Evolutionary conservation across 2,797 vertebrate genomes (phyloP), one percentile per base, ranked within the genome.

Genomic region (Gadopsis bispinosus): DNA sequence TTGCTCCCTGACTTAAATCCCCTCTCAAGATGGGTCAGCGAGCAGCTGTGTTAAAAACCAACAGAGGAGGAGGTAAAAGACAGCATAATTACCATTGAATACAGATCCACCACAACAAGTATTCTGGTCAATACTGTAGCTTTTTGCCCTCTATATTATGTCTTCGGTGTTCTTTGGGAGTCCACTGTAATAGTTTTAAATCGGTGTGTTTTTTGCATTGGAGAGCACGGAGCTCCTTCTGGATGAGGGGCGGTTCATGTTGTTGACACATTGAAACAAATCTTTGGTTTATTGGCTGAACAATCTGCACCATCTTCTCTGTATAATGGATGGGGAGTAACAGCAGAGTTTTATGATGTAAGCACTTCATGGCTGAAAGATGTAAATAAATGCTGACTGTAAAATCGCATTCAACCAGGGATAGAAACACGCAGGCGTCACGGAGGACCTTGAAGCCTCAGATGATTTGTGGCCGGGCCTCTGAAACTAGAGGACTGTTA

Each of bases 351-450:
- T 77, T 87, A 86, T 87, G 85, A 89, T 87, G 88, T 87, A 83
- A 90, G 85, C 87, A 73, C 79, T 87, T 87, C 86, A 83, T 80
- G 74, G 80, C 87, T 81, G 43, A 48, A 79, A 47, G 80, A 84
- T 79, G 77, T 83, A 83, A 87, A 91, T 88, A 90, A 89, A 68
- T 77, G 86, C 83, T 82, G 76, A 88, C 85, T 72, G 75, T 76
- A 77, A 80, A 67, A 20, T 69, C 5, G 12, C 63, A 75, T 60
- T 73, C 61, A 61, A 65, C 22, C 65, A 73, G 67, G 50, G 50
- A 79, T 26, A 7, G 63, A 66, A 65, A 67, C 51, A 41, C 1
- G 16, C 68, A 53, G 83, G 43, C 59, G 47, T 64, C 78, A n/a
- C 69, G 74, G 66, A 67, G 51, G 69, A 69, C 45, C 60, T 7